phyloP scores from a whole-genome alignment of 2,797 vertebrate species.

The Harpagifer antarcticus region DNA sequence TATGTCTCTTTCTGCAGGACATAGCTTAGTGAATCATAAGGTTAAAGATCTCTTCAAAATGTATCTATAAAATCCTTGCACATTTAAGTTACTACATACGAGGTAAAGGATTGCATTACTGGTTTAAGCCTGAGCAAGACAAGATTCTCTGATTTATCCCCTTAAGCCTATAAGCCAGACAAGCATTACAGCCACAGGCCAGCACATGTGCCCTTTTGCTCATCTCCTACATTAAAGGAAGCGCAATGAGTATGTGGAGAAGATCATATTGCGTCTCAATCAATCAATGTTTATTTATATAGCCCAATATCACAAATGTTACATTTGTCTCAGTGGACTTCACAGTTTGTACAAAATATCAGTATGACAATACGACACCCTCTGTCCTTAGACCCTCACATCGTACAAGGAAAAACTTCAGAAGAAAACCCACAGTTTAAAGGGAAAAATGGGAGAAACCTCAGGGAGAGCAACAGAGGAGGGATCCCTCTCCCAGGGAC shows the following conservation, averaged over 20 bases:
- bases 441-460: too few relatives aligned
- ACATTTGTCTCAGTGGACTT: too few relatives aligned
- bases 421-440: too few relatives aligned
- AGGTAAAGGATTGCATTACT: background rate
- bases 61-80: constrained; percentile 8
- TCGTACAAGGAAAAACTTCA: too few relatives aligned
- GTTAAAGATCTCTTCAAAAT: constrained; percentile 32
- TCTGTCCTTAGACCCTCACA: too few relatives aligned
- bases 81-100: constrained; percentile 30
- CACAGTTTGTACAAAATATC: too few relatives aligned
- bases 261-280: background rate
- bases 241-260: background rate
- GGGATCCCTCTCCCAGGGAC: too few relatives aligned
- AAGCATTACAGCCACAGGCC: constrained; percentile 20
- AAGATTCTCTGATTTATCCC: constrained; percentile 31
- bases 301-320: too few relatives aligned
- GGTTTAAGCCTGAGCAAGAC: constrained; percentile 24
- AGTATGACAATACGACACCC: too few relatives aligned
- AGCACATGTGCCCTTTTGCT: constrained; percentile 21
- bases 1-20: background rate
- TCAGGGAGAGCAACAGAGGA: too few relatives aligned
- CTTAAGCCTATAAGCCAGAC: constrained; percentile 27
- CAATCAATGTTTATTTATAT: too few relatives aligned
- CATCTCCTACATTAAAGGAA: constrained; percentile 14
- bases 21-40: constrained; percentile 38